Percentiles rank a stretch among this genome's conserved stretches.
Conservation (phyloP, 2,113 vertebrate genomes). For the Pituophis catenifer region DNA sequence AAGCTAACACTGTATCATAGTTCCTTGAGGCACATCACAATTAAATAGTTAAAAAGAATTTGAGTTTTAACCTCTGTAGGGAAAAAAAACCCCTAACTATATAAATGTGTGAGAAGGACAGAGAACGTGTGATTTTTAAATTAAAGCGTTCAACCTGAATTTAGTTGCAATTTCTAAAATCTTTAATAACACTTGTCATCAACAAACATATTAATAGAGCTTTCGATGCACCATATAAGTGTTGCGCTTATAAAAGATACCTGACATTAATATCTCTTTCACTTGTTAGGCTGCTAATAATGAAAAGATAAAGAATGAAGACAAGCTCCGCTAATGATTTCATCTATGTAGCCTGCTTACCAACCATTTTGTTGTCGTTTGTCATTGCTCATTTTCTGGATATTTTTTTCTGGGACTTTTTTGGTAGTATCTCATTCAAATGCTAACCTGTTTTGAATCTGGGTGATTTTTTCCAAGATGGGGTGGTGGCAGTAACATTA, state of each 20-base stretch:
- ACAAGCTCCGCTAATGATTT: background rate
- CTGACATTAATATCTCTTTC: background rate
- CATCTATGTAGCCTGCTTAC: background rate
- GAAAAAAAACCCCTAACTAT: background rate
- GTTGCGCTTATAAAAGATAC: background rate
- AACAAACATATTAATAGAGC: background rate
- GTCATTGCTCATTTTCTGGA: background rate
- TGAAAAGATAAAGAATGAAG: background rate
- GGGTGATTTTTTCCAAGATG: background rate
- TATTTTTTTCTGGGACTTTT: background rate
- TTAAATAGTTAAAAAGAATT: conserved; percentile 1
- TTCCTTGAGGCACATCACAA: background rate
- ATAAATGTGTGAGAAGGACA: background rate
- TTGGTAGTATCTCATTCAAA: background rate
- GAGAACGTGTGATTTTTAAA: background rate
- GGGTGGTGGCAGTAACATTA: background rate
- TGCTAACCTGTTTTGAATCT: background rate
- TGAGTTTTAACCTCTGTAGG: background rate
- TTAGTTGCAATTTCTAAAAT: background rate
- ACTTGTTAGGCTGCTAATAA: background rate
- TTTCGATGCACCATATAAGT: background rate
- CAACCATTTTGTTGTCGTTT: background rate
- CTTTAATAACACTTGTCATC: background rate
- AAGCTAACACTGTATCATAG: background rate
- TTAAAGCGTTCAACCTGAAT: background rate